These are phyloP conservation scores for Pantherophis guttatus DNA, from an alignment of 2,113 vertebrate species.

Conservation along the genomic window DNA sequence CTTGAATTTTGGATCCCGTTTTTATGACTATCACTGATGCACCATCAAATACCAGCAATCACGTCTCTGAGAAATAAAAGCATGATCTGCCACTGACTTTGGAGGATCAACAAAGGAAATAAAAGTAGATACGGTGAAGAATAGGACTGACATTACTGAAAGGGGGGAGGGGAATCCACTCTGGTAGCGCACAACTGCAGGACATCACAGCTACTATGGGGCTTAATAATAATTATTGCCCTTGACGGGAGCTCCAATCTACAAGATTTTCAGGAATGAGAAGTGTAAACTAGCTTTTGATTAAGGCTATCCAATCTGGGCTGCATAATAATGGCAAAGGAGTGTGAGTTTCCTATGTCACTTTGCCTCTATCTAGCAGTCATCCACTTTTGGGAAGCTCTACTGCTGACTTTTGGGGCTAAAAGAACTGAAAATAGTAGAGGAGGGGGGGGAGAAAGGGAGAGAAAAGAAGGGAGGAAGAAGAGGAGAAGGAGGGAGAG, in stretches of 20 bases:
- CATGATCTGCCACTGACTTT: neutral
- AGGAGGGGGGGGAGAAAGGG: no score
- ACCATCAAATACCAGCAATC: neutral
- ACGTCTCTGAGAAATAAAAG: neutral
- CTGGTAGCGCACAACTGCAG: neutral
- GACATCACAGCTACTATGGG: neutral
- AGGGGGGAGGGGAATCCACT: neutral
- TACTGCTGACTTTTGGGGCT: neutral
- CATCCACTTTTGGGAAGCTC: neutral
- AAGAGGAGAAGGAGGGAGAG: no score
- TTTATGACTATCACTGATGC: neutral
- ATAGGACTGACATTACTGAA: neutral
- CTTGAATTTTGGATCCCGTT: neutral
- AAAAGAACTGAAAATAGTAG: neutral
- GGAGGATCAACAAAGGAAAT: neutral
- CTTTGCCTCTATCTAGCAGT: neutral
- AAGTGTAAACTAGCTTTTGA: neutral
- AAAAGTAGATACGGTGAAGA: neutral
- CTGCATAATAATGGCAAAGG: neutral
- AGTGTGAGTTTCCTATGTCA: neutral
- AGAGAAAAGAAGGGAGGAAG: no score
- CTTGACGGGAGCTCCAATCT: neutral
- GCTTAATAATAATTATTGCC: neutral
- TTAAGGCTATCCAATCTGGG: neutral
- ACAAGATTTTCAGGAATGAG: neutral